A percentile compares a stretch with the other conserved stretches of the same genome.
phyloP scores from a whole-genome alignment of 2,113 vertebrate species.

The Nerophis ophidion region DNA sequence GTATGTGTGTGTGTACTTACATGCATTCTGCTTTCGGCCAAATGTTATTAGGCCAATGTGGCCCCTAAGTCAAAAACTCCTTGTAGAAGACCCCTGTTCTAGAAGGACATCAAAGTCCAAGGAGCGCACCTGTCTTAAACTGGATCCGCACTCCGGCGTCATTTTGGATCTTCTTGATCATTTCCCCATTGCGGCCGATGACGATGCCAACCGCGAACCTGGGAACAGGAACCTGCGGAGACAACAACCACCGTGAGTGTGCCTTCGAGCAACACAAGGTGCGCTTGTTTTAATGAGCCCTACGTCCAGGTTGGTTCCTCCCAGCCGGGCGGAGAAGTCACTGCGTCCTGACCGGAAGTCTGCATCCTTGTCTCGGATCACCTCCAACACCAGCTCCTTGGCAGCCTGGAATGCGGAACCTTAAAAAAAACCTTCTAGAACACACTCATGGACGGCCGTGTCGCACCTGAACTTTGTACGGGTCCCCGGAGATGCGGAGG shows the following conservation, averaged over 20 bases:
- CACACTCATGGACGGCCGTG: background rate
- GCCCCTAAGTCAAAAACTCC: too few relatives aligned
- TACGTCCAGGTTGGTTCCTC: slow-evolving; percentile 88
- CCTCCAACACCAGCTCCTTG: slow-evolving; percentile 88
- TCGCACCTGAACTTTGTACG: slow-evolving; percentile 71
- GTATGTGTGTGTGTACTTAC: too few relatives aligned
- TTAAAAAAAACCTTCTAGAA: background rate
- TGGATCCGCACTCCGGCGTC: slow-evolving; percentile 92
- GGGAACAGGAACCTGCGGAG: slow-evolving; percentile 84
- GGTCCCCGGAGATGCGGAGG: slow-evolving; percentile 90
- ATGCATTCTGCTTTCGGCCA: too few relatives aligned
- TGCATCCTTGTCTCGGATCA: slow-evolving; percentile 90
- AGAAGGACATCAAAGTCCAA: background rate
- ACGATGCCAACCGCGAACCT: slow-evolving; percentile 92
- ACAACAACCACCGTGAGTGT: background rate
- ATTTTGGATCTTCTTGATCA: slow-evolving; percentile 97
- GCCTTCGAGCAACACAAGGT: background rate
- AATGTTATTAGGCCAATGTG: too few relatives aligned
- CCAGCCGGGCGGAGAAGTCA: slow-evolving; percentile 82
- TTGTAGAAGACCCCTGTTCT: too few relatives aligned
- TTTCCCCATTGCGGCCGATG: slow-evolving; percentile 92
- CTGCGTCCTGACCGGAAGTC: slow-evolving; percentile 83
- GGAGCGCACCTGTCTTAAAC: slow-evolving; percentile 86
- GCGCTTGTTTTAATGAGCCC: slow-evolving; percentile 11
- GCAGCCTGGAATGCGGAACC: slow-evolving; percentile 74